Conservation (phyloP, 2,888 invertebrate genomes). For the Ophioninae sp. region DNA sequence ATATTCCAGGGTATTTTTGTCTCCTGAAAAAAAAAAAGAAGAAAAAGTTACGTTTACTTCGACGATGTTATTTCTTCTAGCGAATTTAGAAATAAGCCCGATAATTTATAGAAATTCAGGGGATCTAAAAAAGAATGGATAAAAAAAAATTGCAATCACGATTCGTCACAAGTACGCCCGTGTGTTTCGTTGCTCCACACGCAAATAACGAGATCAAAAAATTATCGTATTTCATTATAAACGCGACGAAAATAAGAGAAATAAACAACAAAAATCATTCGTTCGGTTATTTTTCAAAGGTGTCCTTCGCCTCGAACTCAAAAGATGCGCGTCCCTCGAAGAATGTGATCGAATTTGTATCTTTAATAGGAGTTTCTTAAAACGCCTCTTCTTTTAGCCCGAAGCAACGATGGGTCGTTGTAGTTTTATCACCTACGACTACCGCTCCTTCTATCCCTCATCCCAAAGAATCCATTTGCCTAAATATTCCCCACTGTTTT, state of each 20-base stretch:
- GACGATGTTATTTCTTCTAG: not conserved
- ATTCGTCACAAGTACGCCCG: conserved; percentile 12
- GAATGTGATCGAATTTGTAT: conserved; percentile 40
- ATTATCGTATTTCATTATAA: conserved; percentile 1
- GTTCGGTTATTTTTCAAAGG: conserved; percentile 6
- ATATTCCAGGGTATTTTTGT: conserved; percentile 21
- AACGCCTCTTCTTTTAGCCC: conserved; percentile 8
- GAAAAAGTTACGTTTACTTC: not conserved
- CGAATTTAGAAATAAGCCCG: not conserved
- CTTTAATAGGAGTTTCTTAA: conserved; percentile 19
- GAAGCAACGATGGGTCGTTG: not conserved
- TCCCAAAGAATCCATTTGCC: conserved; percentile 7
- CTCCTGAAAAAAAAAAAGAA: not conserved
- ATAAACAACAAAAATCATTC: not conserved
- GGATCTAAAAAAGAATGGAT: not conserved
- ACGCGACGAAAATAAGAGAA: not conserved
- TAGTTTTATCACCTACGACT: conserved; percentile 25
- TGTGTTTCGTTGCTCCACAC: conserved; percentile 4
- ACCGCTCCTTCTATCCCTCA: not conserved
- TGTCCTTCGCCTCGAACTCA: not conserved
- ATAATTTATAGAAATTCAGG: not conserved
- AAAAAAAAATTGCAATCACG: conserved; percentile 17
- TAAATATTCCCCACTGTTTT: conserved; percentile 51
- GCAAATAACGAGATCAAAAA: not conserved
- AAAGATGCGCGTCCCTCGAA: conserved; percentile 25